These are phyloP conservation scores for Tillus elongatus DNA, from an alignment of 2,888 invertebrate genomes.

Conservation along the genomic window DNA sequence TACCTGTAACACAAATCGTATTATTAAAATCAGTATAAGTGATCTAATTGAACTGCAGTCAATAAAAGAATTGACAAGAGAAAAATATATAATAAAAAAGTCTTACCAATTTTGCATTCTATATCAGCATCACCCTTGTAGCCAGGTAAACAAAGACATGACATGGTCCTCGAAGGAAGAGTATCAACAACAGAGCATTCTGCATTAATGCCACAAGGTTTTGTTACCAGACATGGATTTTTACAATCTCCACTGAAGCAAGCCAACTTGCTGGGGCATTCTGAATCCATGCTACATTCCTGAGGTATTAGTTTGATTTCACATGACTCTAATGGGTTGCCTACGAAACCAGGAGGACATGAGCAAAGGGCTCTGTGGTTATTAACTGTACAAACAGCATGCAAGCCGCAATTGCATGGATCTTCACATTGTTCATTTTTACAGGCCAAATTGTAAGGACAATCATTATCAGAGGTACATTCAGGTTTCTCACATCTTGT, in stretches of 20 bases:
- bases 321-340: slow-evolving; percentile 66
- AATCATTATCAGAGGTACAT: slow-evolving; percentile 67
- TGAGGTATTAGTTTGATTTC: slow-evolving; percentile 47
- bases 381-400: slow-evolving; percentile 65
- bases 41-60: too few species aligned
- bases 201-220: slow-evolving; percentile 72
- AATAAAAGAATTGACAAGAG: too few species aligned
- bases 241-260: slow-evolving; percentile 72
- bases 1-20: too few species aligned
- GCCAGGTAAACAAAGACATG: slow-evolving; percentile 76
- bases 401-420: slow-evolving; percentile 76
- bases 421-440: slow-evolving; percentile 67
- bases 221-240: slow-evolving; percentile 68
- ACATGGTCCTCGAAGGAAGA: slow-evolving; percentile 77
- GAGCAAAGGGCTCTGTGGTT: slow-evolving; percentile 70
- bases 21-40: too few species aligned
- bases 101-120: slow-evolving; percentile 72
- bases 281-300: slow-evolving; percentile 70
- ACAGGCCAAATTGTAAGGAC: slow-evolving; percentile 71
- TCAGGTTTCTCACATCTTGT: slow-evolving; percentile 69
- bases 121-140: slow-evolving; percentile 79
- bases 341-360: slow-evolving; percentile 73
- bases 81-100: too few species aligned
- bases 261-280: slow-evolving; percentile 76
- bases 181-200: slow-evolving; percentile 79